Evolutionary conservation across 2,888 invertebrate species (phyloP), one percentile per base, ranked within the genome.

Genomic region (Drosophila diplacantha): DNA sequence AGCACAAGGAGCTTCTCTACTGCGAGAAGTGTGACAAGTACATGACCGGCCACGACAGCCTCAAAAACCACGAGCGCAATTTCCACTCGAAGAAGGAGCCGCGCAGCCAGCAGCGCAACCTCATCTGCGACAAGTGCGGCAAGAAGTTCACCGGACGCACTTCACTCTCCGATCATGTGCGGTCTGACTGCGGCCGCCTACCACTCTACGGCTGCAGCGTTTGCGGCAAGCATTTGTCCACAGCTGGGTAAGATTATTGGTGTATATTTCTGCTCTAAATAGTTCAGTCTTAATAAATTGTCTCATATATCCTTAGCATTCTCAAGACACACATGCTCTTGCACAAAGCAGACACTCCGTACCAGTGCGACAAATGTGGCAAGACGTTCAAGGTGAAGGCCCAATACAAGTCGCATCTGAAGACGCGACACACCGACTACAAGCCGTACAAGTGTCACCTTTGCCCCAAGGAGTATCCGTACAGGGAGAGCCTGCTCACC

Each of bases 371-470:
- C 51, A 76, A 84, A 50, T 87, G 87, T 51, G 87, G 87, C 24
- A 87, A 87, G 61, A 84, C 86, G 3, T 87, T 87, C 53, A 87
- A 87, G 64, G 87, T 87, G 44, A 85, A 88, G 61, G 86, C 87
- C 0, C 87, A 87, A 44, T 87, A 87, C 69, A 87, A 88, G 55
- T 83, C 88, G 4, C 87, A 87, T 60, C 62, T 88, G 31, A 87
- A 85, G 71, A 85, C 89, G 26, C 86, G 87, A 1, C 90, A 90
- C 70, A 89, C 88, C 0, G 89, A 90, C 16, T 88, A 89, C 64
- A 90, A 90, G 65, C 90, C 90, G 4, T 90, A 88, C 71, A 88
- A 89, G 71, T 90, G 90, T 71, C 85, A 88, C 71, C 79, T 85
- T 3, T 88, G 88, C 54, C 81, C 87, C 8, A 88, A 89, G 72